Evolutionary conservation across 2,888 invertebrate species (phyloP), one percentile per base, ranked within the genome.

Genomic region (Hedychridium roseum): DNA sequence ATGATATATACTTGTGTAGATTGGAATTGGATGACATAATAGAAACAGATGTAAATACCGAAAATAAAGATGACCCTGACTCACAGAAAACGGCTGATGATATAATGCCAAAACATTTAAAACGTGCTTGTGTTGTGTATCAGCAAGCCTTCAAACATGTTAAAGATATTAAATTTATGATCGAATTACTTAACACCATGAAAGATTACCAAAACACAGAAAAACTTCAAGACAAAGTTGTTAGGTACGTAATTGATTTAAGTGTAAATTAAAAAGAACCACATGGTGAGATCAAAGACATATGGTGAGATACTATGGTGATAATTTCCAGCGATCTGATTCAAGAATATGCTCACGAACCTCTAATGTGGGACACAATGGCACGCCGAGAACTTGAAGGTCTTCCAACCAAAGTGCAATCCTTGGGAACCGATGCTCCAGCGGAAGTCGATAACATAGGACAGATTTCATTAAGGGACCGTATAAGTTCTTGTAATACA

Each of bases 71-170:
- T 11, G 43, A 58, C 4, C 12, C 32, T 16, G 17, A 11, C n/a
- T 15, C 11, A 2, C 9, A 5, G 11, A 9, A 17, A 16, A 16
- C 9, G 3, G 39, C 16, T 1, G 47, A 48, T 5, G 57, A 59
- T 37, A 58, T 64, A 14, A 60, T 69, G 54, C 42, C 58, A 35
- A 32, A 56, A 1, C 81, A 81, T 51, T 54, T 85, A 12, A 84
- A 84, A 67, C 82, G 85, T 54, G 85, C 85, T 17, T 81, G 82
- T 44, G 76, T 86, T 7, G 80, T 88, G 30, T 88, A 87, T 80
- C 82, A 81, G 42, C 84, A 85, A 74, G 86, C 85, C 6, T 74
- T 82, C 16, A 83, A 84, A 50, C 82, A 82, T 53, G 80, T 88
- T 4, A 77, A 80, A 12, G 81, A 85, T 59, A 75, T 86, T 2